Evolutionary conservation across 2,888 invertebrate genomes (phyloP), one percentile per base, ranked within the genome.

Genomic region (Folsomia manolachei): DNA sequence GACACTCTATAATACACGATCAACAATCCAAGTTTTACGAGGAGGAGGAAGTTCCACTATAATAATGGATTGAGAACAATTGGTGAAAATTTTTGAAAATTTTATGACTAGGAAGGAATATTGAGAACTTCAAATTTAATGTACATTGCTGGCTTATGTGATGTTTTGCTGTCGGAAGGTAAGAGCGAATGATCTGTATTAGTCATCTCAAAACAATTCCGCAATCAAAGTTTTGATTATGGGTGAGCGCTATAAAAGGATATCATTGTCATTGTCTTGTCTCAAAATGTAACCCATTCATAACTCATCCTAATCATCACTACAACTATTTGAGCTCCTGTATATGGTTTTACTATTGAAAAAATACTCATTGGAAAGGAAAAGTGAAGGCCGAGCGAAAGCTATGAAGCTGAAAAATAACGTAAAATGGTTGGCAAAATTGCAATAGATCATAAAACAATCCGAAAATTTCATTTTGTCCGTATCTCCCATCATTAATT

Each of bases 401-500:
- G n/a, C n/a, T n/a, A n/a, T n/a, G n/a, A n/a, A n/a, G n/a, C n/a
- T n/a, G n/a, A n/a, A n/a, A n/a, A n/a, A n/a, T n/a, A n/a, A n/a
- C n/a, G n/a, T n/a, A n/a, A n/a, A n/a, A n/a, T n/a, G n/a, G n/a
- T n/a, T n/a, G n/a, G n/a, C n/a, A 21, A 21, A 56, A 56, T 56
- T 56, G 56, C 18, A 56, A 56, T 56, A n/a, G 39, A 7, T 56
- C 56, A n/a, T 56, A 56, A 56, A 56, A 7, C n/a, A 56, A 56
- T 56, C 19, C 56, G 21, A 56, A 56, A 19, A 14, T 56, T 14
- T 18, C 11, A 56, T 18, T 56, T 19, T 21, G 7, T 21, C n/a
- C 21, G 11, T 56, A 56, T n/a, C 62, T n/a, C 24, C 39, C 27
- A 39, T 60, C 63, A 69, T 69, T 61, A 62, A 62, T 69, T 62